Conservation (phyloP, 2,797 vertebrate genomes). For the Brachyrhaphis roseni region DNA sequence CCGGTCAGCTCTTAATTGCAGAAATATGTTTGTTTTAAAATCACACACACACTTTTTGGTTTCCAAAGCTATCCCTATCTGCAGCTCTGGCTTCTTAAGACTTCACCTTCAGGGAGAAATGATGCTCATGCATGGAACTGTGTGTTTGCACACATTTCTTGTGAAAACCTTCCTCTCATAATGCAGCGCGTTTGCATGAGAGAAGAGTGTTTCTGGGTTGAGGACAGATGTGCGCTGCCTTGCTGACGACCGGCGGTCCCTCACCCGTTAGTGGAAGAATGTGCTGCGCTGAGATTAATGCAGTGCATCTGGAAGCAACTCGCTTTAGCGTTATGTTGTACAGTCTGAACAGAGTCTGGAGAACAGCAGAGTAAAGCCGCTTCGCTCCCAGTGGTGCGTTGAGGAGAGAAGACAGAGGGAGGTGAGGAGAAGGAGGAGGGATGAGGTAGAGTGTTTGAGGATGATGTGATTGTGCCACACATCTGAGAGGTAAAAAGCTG, state of each 20-base stretch:
- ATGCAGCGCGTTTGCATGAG: constrained; percentile 15
- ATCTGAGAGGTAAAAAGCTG: not conserved
- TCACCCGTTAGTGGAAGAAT: constrained; percentile 27
- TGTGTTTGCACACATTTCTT: constrained; percentile 10
- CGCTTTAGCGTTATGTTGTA: constrained; percentile 16
- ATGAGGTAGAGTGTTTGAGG: constrained; percentile 12
- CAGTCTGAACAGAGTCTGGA: constrained; percentile 36
- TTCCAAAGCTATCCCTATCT: constrained; percentile 1
- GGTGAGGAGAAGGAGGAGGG: not conserved
- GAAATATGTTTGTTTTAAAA: constrained; percentile 1
- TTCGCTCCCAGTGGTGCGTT: constrained; percentile 31
- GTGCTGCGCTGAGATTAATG: constrained; percentile 29
- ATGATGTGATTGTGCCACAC: constrained; percentile 27
- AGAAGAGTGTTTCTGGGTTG: constrained; percentile 25
- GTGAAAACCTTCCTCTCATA: not conserved
- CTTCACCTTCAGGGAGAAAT: constrained; percentile 24
- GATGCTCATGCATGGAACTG: constrained; percentile 17
- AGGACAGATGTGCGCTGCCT: constrained; percentile 20
- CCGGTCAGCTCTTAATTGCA: not conserved
- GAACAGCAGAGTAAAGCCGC: constrained; percentile 19
- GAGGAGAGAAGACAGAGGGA: not conserved
- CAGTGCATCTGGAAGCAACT: constrained; percentile 39
- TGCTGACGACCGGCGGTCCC: constrained; percentile 14
- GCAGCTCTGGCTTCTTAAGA: constrained; percentile 37
- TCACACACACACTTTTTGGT: constrained; percentile 25